Evolutionary conservation across 2,797 vertebrate species (phyloP).

Genomic region (Peromyscus aztecus): DNA sequence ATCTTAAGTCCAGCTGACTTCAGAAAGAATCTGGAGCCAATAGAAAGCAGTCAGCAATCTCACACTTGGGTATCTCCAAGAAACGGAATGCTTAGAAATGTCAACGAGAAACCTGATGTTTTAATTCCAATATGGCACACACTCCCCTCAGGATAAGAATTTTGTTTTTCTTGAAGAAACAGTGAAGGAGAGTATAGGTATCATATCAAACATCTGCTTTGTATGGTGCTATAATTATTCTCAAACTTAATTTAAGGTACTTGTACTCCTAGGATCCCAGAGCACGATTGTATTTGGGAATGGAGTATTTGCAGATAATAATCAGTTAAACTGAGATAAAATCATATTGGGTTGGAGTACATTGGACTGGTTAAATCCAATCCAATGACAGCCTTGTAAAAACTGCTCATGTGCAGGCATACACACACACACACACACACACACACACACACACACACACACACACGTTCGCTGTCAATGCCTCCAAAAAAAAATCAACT

Average conservation of each 20-base stretch:
- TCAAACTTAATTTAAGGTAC: not conserved
- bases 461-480: not conserved
- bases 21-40: not conserved
- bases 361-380: not conserved
- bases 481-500: not conserved
- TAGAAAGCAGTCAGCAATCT: constrained; percentile 4
- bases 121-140: not conserved
- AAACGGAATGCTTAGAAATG: not conserved
- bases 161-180: constrained; percentile 6
- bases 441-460: not conserved
- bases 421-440: not conserved
- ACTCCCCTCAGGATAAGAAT: not conserved
- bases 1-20: constrained; percentile 13
- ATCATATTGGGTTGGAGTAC: not conserved
- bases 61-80: not conserved
- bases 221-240: not conserved
- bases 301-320: not conserved
- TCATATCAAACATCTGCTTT: not conserved
- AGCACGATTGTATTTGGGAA: not conserved
- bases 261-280: not conserved
- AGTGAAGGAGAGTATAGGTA: not conserved
- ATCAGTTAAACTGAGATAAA: not conserved
- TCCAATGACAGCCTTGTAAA: not conserved
- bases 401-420: not conserved
- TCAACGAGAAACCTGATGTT: not conserved